phyloP scores from a whole-genome alignment of 1,140 invertebrate genomes.

The Chelonus insularis region DNA sequence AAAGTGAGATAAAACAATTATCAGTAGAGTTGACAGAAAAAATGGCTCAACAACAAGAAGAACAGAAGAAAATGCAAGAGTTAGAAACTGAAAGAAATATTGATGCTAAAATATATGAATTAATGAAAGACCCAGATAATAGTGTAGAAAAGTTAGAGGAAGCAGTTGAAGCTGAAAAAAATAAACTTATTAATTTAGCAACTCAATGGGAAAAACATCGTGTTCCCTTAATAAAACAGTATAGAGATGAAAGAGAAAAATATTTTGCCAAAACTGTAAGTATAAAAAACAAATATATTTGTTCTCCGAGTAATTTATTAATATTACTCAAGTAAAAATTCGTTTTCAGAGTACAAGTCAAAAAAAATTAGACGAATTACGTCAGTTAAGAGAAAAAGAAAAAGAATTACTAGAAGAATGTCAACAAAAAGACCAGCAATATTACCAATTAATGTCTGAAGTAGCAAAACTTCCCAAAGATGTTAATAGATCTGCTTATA shows the following conservation, averaged over 20 bases:
- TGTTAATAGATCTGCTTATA: constrained; percentile 80
- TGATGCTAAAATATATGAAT: constrained; percentile 66
- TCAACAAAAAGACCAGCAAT: constrained; percentile 65
- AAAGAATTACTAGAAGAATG: constrained; percentile 64
- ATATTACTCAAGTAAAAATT: too few relatives aligned
- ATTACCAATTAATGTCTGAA: constrained; percentile 65
- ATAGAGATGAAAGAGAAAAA: constrained; percentile 63
- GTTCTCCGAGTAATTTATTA: too few relatives aligned
- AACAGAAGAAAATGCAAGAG: constrained; percentile 54
- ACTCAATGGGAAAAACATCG: constrained; percentile 74
- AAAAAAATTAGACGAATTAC: constrained; percentile 62
- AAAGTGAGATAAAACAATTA: constrained; percentile 51
- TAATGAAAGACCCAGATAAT: constrained; percentile 66
- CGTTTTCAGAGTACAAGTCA: constrained; percentile 56
- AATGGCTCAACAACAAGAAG: constrained; percentile 41
- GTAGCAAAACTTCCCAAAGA: constrained; percentile 72
- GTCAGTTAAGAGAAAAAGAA: constrained; percentile 61
- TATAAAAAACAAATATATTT: constrained; percentile 23
- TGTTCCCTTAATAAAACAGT: constrained; percentile 67
- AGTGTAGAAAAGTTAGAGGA: constrained; percentile 68
- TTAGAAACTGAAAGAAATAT: constrained; percentile 59
- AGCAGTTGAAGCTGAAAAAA: constrained; percentile 64
- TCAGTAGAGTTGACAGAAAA: constrained; percentile 47
- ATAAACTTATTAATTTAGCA: constrained; percentile 66
- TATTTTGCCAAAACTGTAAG: constrained; percentile 65